Base-by-base conservation (phyloP, 2,888 invertebrate species). In the Geophilus truncorum region DNA sequence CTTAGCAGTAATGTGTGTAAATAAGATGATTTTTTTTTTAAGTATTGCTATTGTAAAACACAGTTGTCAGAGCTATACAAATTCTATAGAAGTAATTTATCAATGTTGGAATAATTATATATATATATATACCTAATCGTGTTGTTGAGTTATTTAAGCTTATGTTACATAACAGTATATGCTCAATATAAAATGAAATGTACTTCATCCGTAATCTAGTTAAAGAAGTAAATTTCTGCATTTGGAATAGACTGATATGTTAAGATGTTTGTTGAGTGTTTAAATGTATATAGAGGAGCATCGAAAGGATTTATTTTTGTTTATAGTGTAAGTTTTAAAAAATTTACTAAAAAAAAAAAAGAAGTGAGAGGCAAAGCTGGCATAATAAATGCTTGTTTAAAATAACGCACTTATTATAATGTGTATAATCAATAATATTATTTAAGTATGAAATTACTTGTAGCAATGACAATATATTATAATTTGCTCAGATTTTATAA, bases 171-270 rank as follows among this genome's bases (percentile, higher is more conserved):
- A 62, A 70, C 9, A 28, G n/a, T 70, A 28, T 70, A 25, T 70
- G 70, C 70, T 70, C 70, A 70, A 70, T 70, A 70, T 70, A 70
- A n/a, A 70, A 51, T 51, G 70, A 70, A 70, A 70, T 28, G 70
- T 70, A 70, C 70, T 70, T 70, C 70, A 70, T 25, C 28, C 28
- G 25, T 70, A 51, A 70, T 1, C 70, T 70, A 70, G 70, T 28
- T 36, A 25, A 70, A 70, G 25, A 70, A 70, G 70, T 51, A 70
- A 70, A 70, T 70, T 70, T 70, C 70, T 70, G 70, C 70, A 70
- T 70, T 70, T n/a, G 57, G 70, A 25, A 70, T 70, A 70, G 25
- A 28, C 9, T 28, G 70, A 70, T 25, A 7, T n/a, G 45, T 45
- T 45, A 45, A 45, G 45, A 45, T 45, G 12, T 18, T 45, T 70